Base-by-base conservation (phyloP, 2,888 invertebrate species). In the Rugalucina vietnamica region DNA sequence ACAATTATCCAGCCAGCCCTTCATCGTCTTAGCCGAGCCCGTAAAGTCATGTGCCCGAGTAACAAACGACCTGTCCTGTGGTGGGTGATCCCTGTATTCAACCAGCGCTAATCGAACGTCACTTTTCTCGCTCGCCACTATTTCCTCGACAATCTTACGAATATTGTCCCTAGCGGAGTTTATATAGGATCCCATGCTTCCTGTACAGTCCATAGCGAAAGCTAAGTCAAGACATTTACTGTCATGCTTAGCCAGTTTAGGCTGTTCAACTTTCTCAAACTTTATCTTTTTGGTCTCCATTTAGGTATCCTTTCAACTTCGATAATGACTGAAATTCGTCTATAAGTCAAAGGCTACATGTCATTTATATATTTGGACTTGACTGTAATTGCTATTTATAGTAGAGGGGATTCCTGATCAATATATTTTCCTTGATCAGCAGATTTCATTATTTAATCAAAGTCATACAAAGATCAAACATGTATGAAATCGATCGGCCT, bases 161-260 rank as follows among this genome's bases (percentile, higher is more conserved):
- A 94, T 93, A 83, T 91, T 93, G 70, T 92, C 80, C 60, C 88
- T 82, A 1, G 93, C 93, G 24, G 90, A 88, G 10, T 90, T 57
- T 29, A 94, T 94, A 81, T 94, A 93, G 2, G 89, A 89, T 0
- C 91, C 89, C 94, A 94, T 94, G 82, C 93, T 93, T 5, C 92
- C 92, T 0, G 93, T 93, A 83, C 92, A 92, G 80, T 94, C 94
- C 93, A 94, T 92, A 76, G 91, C 93, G 79, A 94, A 94, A 0
- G 91, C 94, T 82, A 94, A 82, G 85, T 94, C 94, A 75, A 93
- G 84, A 14, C 90, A 65, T 21, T 90, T 88, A 73, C 90, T 88
- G 82, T 92, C 91, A 87, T 92, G 91, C 73, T 86, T 86, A 21
- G 88, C 89, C 39, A 91, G 54, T 24, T 80, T 79, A 1, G 92